Conservation (phyloP, 23 tunicate genomes). For the Pegea sp. region DNA sequence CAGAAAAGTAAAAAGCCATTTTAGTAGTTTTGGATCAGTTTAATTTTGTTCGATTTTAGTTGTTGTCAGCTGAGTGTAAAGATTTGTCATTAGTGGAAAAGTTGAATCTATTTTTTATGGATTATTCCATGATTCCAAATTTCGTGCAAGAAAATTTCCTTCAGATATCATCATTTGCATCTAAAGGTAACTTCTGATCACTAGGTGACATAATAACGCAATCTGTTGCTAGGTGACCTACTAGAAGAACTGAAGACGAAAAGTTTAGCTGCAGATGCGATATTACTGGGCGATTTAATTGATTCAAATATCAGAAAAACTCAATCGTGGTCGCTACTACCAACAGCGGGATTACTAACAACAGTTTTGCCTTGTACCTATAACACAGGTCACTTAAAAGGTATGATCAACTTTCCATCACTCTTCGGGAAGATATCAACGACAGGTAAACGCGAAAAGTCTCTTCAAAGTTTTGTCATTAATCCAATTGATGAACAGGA, state of each 20-base stretch:
- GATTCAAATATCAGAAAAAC: conserved; percentile 41
- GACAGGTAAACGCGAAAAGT: conserved; percentile 18
- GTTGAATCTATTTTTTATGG: conserved; percentile 66
- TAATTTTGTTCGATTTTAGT: not conserved
- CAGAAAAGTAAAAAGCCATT: conserved; percentile 40
- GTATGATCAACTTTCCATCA: conserved; percentile 69
- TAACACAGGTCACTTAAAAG: conserved; percentile 49
- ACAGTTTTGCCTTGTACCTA: conserved; percentile 56
- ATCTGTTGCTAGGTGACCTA: conserved; percentile 7
- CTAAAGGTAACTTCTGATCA: conserved; percentile 21
- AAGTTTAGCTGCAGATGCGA: conserved; percentile 53
- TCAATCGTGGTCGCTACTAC: conserved; percentile 76
- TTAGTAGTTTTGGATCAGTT: not conserved
- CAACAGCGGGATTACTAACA: conserved; percentile 70
- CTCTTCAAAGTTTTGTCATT: not conserved
- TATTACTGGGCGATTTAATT: conserved; percentile 34
- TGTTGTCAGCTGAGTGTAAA: not conserved
- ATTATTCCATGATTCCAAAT: conserved; percentile 79
- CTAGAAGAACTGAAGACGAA: conserved; percentile 24
- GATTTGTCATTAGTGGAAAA: conserved; percentile 37
- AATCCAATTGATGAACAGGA: conserved; percentile 5
- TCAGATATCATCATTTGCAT: conserved; percentile 14
- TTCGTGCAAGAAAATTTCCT: conserved; percentile 80
- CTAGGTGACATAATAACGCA: not conserved
- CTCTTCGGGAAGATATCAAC: conserved; percentile 91